Conservation (phyloP, 92 coral and sea anemone genomes). For the Blastomussa wellsi region DNA sequence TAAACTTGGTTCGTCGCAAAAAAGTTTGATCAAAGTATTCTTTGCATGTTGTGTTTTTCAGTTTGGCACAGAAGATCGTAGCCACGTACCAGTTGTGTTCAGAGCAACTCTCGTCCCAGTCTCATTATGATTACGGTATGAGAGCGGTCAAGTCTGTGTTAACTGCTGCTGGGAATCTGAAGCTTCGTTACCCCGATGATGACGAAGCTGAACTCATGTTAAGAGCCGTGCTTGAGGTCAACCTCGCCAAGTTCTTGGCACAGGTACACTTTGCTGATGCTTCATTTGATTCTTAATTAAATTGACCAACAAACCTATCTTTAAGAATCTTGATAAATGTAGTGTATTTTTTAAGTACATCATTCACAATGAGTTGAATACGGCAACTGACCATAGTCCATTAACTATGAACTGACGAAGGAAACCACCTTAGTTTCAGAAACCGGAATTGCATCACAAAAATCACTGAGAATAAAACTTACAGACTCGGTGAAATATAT, state of each 20-base stretch:
- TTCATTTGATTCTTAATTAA: neutral
- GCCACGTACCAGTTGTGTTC: constrained; percentile 96
- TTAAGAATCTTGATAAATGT: no score
- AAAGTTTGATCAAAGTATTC: no score
- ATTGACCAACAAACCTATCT: no score
- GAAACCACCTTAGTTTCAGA: no score
- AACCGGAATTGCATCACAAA: no score
- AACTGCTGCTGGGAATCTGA: constrained; percentile 97
- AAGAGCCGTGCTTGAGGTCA: constrained; percentile 95
- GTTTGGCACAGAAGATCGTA: constrained; percentile 98
- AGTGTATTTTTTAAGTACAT: no score
- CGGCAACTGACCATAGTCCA: no score
- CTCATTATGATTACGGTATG: constrained; percentile 99
- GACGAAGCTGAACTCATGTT: constrained; percentile 95
- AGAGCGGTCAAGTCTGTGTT: constrained; percentile 98
- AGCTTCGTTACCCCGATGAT: constrained; percentile 93
- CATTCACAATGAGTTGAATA: no score
- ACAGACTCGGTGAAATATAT: no score
- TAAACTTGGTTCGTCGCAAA: no score
- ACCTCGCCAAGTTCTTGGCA: constrained; percentile 94
- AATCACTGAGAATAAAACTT: no score
- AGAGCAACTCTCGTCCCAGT: constrained; percentile 99
- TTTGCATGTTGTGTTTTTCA: constrained; percentile 22
- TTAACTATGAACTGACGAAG: no score
- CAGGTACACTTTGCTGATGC: constrained; percentile 58